Base-by-base conservation (phyloP, 2,888 invertebrate genomes). In the Meiosimyza platycephala region DNA sequence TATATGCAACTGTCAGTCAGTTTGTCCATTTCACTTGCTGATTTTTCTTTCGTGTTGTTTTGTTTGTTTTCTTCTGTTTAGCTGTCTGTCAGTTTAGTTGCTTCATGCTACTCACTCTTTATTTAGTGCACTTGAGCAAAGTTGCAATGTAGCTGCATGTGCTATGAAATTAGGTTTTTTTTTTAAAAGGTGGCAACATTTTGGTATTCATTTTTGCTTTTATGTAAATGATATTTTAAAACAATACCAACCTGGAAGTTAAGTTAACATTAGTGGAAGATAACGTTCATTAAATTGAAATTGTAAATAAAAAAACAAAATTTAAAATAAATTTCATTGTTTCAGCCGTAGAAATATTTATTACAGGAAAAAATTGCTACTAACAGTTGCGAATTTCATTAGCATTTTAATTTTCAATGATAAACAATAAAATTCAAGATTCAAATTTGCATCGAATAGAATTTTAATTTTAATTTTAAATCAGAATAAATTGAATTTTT, bases 21-120 rank as follows among this genome's bases (percentile, higher is more conserved):
- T 63, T 18, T 40, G 33, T 63, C 15, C 18, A 16, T 33, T 47
- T 62, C n/a, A 9, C 62, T 47, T 7, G 9, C 40, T 40, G 40
- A 5, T 40, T 9, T 40, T 40, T 40, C 40, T 40, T 40, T 40
- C 9, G 40, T 40, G 6, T 16, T 28, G 4, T 4, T 28, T 28
- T 28, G 28, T 4, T 28, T 28, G 28, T 28, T 28, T 28, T 28
- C 4, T 3, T 28, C 63, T 48, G 63, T 16, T 18, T 47, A 12
- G 40, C 11, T 63, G 63, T 47, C 16, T 33, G 16, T 18, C 55
- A 55, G 55, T 55, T 15, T 1, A 15, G 55, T 28, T 28, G 6
- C 22, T 57, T 57, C 13, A 57, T 28, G 57, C 57, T 57, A 40
- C 40, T 57, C 57, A 57, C 12, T 57, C 57, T 57, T 57, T 57